Evolutionary conservation across 2,113 vertebrate genomes (phyloP).

Genomic region (Brachyhypopomus gauderio): DNA sequence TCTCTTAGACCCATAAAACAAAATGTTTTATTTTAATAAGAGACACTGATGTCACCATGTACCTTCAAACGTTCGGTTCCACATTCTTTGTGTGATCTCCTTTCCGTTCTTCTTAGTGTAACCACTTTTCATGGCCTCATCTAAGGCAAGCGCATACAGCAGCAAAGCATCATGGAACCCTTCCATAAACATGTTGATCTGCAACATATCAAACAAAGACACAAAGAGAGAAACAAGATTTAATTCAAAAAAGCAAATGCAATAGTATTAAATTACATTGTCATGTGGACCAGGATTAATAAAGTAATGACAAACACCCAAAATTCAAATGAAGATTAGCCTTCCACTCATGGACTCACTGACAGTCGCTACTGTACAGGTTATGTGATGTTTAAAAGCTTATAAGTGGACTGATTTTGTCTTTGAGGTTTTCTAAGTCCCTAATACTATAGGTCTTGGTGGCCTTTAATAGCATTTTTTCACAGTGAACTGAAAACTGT

Average conservation of each 20-base stretch:
- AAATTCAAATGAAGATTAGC: too few species aligned
- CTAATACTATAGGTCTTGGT: neutral
- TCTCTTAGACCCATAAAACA: neutral
- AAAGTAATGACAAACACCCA: too few species aligned
- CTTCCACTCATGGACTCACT: too few species aligned
- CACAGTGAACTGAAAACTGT: neutral
- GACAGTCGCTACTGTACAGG: too few species aligned
- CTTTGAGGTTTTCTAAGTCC: neutral
- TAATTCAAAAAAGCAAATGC: too few species aligned
- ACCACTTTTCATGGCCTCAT: slow-evolving; percentile 86
- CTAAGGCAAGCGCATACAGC: slow-evolving; percentile 89
- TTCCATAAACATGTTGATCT: slow-evolving; percentile 98
- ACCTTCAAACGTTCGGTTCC: slow-evolving; percentile 98
- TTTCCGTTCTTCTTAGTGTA: slow-evolving; percentile 88
- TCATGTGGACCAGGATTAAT: too few species aligned
- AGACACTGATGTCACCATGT: slow-evolving; percentile 25
- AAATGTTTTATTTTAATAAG: too few species aligned
- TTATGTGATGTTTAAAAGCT: too few species aligned
- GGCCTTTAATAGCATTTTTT: neutral
- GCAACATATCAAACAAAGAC: slow-evolving; percentile 44
- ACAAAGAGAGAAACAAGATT: neutral
- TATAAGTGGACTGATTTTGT: neutral
- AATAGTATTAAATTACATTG: too few species aligned
- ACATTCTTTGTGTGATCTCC: slow-evolving; percentile 87
- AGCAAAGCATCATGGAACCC: slow-evolving; percentile 95